phyloP scores from a whole-genome alignment of 2,888 invertebrate species.

The Syrphus vitripennis region DNA sequence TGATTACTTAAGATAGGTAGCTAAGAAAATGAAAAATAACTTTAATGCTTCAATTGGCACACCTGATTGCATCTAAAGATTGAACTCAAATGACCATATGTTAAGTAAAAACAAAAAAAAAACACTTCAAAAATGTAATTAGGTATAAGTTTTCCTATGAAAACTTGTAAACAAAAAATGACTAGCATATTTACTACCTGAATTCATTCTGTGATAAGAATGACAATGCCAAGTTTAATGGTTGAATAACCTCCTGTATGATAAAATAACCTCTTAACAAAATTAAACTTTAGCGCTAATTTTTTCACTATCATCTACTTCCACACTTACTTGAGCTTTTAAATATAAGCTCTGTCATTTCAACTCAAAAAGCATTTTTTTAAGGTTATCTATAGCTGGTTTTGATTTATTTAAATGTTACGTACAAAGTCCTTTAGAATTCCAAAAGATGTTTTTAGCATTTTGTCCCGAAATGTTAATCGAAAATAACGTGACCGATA shows the following conservation, averaged over 20 bases:
- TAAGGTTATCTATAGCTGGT: background rate
- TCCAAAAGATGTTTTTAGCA: conserved; percentile 63
- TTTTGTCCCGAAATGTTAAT: conserved; percentile 66
- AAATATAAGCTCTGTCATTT: background rate
- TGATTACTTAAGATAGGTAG: too few relatives aligned
- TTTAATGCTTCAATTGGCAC: too few relatives aligned
- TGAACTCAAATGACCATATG: too few relatives aligned
- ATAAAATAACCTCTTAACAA: background rate
- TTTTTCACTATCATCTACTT: background rate
- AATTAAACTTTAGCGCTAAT: background rate
- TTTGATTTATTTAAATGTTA: background rate
- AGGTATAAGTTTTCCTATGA: too few relatives aligned
- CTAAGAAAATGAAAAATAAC: too few relatives aligned
- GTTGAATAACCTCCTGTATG: background rate
- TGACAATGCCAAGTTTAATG: background rate
- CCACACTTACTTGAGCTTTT: background rate
- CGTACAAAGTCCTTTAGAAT: conserved; percentile 58
- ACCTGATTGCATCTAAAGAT: too few relatives aligned
- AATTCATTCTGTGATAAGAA: too few relatives aligned
- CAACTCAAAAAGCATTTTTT: background rate
- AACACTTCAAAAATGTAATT: too few relatives aligned
- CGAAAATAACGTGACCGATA: conserved; percentile 59
- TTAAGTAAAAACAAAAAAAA: too few relatives aligned
- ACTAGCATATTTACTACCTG: too few relatives aligned
- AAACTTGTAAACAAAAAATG: too few relatives aligned